phyloP scores from a whole-genome alignment of 1,140 invertebrate genomes.

The Atopsyche davidsoni region DNA sequence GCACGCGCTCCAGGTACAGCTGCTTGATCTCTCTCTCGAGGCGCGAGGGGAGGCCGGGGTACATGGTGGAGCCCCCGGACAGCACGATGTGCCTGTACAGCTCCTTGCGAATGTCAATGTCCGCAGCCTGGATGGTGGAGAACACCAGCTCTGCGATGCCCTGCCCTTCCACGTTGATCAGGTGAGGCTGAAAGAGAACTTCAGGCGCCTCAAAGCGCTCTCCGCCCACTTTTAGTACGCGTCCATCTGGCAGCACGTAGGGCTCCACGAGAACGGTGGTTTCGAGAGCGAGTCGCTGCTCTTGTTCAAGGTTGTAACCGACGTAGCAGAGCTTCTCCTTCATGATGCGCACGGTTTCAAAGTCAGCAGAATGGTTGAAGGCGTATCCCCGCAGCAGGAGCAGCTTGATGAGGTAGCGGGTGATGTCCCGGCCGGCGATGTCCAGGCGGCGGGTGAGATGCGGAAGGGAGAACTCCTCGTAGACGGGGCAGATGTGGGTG shows the following conservation, averaged over 20 bases:
- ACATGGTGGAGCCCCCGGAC: slow-evolving; percentile 99
- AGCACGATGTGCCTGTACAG: slow-evolving; percentile 98
- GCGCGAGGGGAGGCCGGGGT: slow-evolving; percentile 95
- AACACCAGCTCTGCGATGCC: slow-evolving; percentile 98
- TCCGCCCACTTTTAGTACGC: slow-evolving; percentile 96
- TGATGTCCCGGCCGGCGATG: slow-evolving; percentile 97
- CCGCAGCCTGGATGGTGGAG: slow-evolving; percentile 91
- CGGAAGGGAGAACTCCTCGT: slow-evolving; percentile 92
- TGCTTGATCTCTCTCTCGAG: slow-evolving; percentile 98
- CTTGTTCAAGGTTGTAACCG: slow-evolving; percentile 97
- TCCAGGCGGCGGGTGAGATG: slow-evolving; percentile 93
- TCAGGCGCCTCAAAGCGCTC: slow-evolving; percentile 98
- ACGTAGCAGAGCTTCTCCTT: slow-evolving; percentile 99
- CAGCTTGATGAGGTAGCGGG: slow-evolving; percentile 96
- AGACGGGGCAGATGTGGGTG: slow-evolving; percentile 99
- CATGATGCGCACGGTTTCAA: slow-evolving; percentile 98
- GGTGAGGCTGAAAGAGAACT: slow-evolving; percentile 96
- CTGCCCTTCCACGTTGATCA: slow-evolving; percentile 93
- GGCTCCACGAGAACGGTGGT: slow-evolving; percentile 97
- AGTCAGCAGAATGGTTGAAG: slow-evolving; percentile 99
- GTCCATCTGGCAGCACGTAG: slow-evolving; percentile 96
- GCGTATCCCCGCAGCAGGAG: slow-evolving; percentile 92
- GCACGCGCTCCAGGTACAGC: slow-evolving; percentile 91
- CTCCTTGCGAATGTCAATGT: slow-evolving; percentile 94
- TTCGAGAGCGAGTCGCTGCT: slow-evolving; percentile 90